phyloP scores from a whole-genome alignment of 2,113 vertebrate species.

The Suncus etruscus region DNA sequence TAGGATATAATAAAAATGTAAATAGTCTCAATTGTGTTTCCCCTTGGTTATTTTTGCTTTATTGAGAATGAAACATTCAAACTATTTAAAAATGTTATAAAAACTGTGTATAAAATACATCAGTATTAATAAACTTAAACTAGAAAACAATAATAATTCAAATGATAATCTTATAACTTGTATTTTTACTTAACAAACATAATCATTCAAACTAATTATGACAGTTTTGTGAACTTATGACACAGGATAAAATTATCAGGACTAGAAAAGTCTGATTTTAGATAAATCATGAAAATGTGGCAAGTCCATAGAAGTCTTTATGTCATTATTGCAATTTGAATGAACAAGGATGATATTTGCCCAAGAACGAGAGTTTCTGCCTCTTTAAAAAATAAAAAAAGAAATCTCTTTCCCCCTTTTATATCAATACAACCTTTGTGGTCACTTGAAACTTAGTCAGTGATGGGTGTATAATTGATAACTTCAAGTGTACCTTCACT shows the following conservation, averaged over 20 bases:
- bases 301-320: neutral
- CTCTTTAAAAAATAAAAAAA: neutral
- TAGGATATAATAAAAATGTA: neutral
- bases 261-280: slow-evolving; percentile 11
- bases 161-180: neutral
- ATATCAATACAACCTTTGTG: neutral
- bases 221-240: slow-evolving; percentile 31
- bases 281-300: slow-evolving; percentile 24
- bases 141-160: neutral
- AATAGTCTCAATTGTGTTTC: neutral
- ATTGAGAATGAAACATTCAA: neutral
- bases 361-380: neutral
- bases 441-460: neutral
- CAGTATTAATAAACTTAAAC: slow-evolving; percentile 10
- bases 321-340: neutral
- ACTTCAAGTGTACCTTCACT: neutral
- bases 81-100: neutral
- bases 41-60: slow-evolving; percentile 29
- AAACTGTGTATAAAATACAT: neutral
- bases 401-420: neutral
- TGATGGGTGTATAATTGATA: neutral
- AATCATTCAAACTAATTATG: neutral
- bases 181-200: neutral
- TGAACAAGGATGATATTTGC: neutral
- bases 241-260: neutral